phyloP scores from a whole-genome alignment of 2,113 vertebrate genomes.

The Nettapus auritus region DNA sequence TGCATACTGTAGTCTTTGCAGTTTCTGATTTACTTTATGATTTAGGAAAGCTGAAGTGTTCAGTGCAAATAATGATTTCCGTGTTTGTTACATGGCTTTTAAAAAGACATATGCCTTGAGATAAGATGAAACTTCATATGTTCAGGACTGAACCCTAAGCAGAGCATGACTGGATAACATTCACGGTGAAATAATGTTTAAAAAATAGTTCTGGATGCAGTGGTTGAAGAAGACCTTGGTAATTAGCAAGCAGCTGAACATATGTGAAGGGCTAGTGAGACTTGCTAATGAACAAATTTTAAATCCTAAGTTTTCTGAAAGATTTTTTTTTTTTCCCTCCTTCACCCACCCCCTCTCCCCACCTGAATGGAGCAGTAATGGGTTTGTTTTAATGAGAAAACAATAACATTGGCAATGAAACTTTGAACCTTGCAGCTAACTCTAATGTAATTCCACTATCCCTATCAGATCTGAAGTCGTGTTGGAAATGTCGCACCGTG shows the following conservation, averaged over 20 bases:
- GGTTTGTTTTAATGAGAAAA: slow-evolving; percentile 15
- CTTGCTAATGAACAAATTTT: slow-evolving; percentile 32
- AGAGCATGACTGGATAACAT: background rate
- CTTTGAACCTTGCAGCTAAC: slow-evolving; percentile 10
- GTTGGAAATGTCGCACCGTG: background rate
- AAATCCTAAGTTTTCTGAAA: background rate
- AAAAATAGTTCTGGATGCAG: background rate
- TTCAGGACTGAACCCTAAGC: background rate
- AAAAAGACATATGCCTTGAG: background rate
- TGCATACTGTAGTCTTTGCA: background rate
- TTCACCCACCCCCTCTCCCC: accelerated
- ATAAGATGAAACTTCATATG: background rate
- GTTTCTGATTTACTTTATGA: background rate
- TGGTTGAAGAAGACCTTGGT: background rate
- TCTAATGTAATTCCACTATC: background rate
- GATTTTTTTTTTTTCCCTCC: background rate
- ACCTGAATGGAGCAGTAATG: background rate
- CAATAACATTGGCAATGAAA: slow-evolving; percentile 42
- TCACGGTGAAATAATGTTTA: background rate
- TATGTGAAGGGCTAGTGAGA: background rate
- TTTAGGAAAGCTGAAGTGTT: background rate
- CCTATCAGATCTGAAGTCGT: background rate
- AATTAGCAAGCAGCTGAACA: background rate
- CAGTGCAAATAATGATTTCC: background rate
- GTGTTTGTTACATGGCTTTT: background rate